phyloP scores from a whole-genome alignment of 1,140 invertebrate genomes.

The Pemphigus obesinymphae region DNA sequence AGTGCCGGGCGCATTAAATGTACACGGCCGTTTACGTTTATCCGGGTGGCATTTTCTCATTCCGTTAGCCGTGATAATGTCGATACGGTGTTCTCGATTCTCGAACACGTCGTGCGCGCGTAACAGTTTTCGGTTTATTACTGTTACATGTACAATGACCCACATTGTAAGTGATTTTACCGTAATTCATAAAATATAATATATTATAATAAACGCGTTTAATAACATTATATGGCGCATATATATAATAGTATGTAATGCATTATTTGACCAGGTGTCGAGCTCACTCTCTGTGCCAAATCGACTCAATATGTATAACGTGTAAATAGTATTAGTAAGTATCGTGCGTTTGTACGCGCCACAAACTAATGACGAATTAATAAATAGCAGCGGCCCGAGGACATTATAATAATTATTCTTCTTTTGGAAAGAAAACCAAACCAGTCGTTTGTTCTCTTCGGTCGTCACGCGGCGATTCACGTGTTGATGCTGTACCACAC shows the following conservation, averaged over 20 bases:
- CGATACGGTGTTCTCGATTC: neutral
- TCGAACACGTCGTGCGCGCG: neutral
- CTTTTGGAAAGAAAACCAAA: too few species aligned
- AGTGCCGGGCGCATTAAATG: too few species aligned
- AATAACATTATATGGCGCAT: too few species aligned
- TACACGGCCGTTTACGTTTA: too few species aligned
- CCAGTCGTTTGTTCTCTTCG: neutral
- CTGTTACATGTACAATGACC: conserved; percentile 31
- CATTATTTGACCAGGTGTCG: neutral
- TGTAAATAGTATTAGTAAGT: neutral
- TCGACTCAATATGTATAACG: neutral
- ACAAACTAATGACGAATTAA: neutral
- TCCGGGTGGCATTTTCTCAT: neutral
- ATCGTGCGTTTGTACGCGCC: neutral
- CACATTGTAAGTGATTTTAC: conserved; percentile 16
- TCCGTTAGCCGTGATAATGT: neutral
- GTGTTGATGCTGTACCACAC: too few species aligned
- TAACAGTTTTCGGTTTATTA: conserved; percentile 31
- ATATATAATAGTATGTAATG: too few species aligned
- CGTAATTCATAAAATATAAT: neutral
- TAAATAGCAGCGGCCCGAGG: neutral
- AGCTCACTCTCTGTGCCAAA: neutral
- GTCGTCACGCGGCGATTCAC: neutral
- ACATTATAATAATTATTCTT: too few species aligned
- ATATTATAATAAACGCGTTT: neutral